Percentiles rank a stretch among this genome's conserved stretches.
These are phyloP conservation scores for Oxyura jamaicensis DNA, from an alignment of 2,113 vertebrate species.

Conservation along the genomic window DNA sequence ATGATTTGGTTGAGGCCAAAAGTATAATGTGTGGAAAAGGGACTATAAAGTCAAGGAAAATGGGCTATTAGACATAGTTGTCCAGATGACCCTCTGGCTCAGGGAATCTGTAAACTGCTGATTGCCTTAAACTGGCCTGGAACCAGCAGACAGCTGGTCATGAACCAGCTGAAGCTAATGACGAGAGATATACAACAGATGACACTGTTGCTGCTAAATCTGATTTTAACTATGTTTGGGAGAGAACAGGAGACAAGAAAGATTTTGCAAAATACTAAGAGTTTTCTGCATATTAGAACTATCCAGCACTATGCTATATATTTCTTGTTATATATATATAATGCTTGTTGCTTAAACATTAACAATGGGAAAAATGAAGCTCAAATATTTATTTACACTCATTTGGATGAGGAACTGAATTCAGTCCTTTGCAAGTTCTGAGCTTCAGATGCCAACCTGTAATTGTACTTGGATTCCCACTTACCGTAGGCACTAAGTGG, in stretches of 20 bases:
- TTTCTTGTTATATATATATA: neutral
- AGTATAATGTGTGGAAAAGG: neutral
- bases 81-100: neutral
- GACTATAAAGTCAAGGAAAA: neutral
- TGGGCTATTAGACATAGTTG: neutral
- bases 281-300: neutral
- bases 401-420: neutral
- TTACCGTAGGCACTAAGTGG: neutral
- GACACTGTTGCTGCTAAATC: neutral
- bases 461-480: neutral
- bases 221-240: neutral
- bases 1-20: neutral
- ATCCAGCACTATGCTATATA: accelerated
- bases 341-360: neutral
- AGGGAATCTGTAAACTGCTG: neutral
- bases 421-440: neutral
- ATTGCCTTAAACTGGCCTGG: neutral
- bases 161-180: neutral
- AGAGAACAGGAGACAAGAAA: neutral
- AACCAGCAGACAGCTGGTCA: neutral
- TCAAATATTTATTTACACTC: neutral
- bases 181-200: neutral
- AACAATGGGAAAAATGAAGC: neutral
- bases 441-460: neutral
- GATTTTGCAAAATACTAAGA: neutral